phyloP scores from a whole-genome alignment of 1,140 invertebrate genomes.

The Drosophila kohkoa region DNA sequence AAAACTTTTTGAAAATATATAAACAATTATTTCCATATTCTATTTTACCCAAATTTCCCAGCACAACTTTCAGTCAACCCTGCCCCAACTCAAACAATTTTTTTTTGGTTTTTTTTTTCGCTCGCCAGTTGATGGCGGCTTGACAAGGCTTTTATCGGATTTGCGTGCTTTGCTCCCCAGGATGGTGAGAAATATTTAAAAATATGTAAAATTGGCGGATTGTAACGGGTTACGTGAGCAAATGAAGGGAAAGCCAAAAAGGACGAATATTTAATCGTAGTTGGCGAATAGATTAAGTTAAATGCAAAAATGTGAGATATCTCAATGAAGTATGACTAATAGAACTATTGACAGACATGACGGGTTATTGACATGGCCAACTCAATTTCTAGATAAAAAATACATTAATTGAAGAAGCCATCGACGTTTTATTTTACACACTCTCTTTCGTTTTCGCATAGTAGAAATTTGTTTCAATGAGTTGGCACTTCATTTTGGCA shows the following conservation, averaged over 20 bases:
- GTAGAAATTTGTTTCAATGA: constrained; percentile 12
- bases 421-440: not conserved
- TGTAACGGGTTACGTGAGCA: constrained; percentile 33
- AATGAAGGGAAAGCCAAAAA: constrained; percentile 25
- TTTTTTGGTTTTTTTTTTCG: constrained; percentile 40
- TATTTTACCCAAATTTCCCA: not conserved
- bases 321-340: not conserved
- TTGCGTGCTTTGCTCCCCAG: constrained; percentile 46
- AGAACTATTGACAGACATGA: constrained; percentile 6
- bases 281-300: constrained; percentile 26
- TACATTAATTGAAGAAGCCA: not conserved
- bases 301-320: constrained; percentile 7
- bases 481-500: constrained; percentile 38
- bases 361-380: not conserved
- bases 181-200: constrained; percentile 51
- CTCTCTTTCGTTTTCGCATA: not conserved
- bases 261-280: constrained; percentile 34
- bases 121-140: constrained; percentile 35
- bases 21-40: too few relatives aligned
- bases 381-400: not conserved
- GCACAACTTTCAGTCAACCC: not conserved
- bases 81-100: not conserved
- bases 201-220: constrained; percentile 61
- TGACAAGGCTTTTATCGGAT: constrained; percentile 71
- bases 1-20: too few relatives aligned